A percentile compares a stretch with the other conserved stretches of the same genome.
Conservation (phyloP, 2,888 invertebrate species). For the Lacanobia oleracea region DNA sequence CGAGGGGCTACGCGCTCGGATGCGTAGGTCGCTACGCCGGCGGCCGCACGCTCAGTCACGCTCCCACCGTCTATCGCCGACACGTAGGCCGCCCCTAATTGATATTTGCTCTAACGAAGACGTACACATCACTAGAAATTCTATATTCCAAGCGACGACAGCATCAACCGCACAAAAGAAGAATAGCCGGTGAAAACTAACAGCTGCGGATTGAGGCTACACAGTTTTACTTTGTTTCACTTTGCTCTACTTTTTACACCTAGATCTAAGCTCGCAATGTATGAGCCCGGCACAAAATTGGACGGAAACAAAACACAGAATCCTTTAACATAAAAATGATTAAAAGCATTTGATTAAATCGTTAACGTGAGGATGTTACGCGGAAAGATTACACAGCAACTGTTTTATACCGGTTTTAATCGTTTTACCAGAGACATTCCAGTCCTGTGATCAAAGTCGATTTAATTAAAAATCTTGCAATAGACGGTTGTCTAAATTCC, state of each 20-base stretch:
- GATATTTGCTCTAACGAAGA: constrained; percentile 84
- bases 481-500: constrained; percentile 87
- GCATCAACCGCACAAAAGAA: constrained; percentile 37
- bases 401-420: constrained; percentile 84
- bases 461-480: constrained; percentile 89
- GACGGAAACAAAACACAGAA: constrained; percentile 32
- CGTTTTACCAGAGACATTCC: constrained; percentile 86
- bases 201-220: constrained; percentile 49
- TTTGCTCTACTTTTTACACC: constrained; percentile 45
- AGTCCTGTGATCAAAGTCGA: constrained; percentile 86
- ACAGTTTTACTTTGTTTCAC: constrained; percentile 45
- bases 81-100: constrained; percentile 83
- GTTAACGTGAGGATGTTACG: constrained; percentile 69
- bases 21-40: constrained; percentile 52
- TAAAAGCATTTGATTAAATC: constrained; percentile 66
- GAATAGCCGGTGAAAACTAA: constrained; percentile 43
- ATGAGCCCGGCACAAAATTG: constrained; percentile 16
- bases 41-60: constrained; percentile 69
- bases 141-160: constrained; percentile 66
- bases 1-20: constrained; percentile 55
- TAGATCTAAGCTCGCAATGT: constrained; percentile 10
- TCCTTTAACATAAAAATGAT: constrained; percentile 49
- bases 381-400: constrained; percentile 78
- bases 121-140: constrained; percentile 76
- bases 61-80: constrained; percentile 72